phyloP scores from a whole-genome alignment of 2,113 vertebrate species.

The Dinomys branickii region DNA sequence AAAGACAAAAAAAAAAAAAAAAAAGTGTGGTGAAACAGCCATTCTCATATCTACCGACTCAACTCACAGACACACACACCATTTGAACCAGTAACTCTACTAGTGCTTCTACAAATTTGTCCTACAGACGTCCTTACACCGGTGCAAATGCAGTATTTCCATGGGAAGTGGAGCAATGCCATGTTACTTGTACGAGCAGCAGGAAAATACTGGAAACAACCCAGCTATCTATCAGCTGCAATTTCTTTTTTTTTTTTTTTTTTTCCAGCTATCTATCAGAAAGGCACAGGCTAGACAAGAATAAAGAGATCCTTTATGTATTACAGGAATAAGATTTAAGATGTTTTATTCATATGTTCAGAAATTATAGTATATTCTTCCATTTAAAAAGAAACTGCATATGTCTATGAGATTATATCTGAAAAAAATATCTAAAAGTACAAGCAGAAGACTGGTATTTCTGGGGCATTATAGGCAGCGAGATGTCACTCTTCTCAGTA shows the following conservation, averaged over 20 bases:
- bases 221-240: neutral
- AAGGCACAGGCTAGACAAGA: neutral
- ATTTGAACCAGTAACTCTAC: neutral
- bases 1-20: too few relatives aligned
- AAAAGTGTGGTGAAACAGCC: neutral
- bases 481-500: neutral
- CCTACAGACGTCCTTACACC: neutral
- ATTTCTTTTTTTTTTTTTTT: too few relatives aligned
- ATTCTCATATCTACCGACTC: neutral
- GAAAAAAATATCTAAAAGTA: neutral
- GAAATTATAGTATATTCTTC: neutral
- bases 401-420: neutral
- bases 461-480: accelerated
- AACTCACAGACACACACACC: neutral
- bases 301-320: neutral
- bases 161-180: neutral
- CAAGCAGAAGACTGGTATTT: neutral
- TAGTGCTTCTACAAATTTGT: neutral
- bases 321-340: neutral
- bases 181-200: neutral
- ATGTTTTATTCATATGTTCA: neutral
- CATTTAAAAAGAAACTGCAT: neutral
- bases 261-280: neutral
- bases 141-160: neutral
- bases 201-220: neutral